Evolutionary conservation across 2,113 vertebrate species (phyloP).

Genomic region (Melanocharis versteri): DNA sequence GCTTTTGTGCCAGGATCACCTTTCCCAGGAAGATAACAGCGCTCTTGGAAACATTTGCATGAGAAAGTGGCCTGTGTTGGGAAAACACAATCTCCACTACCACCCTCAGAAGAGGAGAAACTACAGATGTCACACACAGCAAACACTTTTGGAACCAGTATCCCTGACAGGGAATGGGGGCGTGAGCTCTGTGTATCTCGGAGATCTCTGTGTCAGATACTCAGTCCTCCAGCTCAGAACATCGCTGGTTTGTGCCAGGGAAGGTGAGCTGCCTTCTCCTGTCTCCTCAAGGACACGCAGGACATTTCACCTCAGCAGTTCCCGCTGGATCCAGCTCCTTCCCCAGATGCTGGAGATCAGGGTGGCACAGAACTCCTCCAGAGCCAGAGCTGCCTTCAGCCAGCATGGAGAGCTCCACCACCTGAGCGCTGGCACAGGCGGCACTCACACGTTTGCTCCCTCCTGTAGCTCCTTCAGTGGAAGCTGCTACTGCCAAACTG

Average conservation of each 20-base stretch:
- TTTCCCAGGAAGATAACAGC: neutral
- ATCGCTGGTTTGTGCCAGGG: neutral
- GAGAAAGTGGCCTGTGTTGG: neutral
- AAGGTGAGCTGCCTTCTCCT: neutral
- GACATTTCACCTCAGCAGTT: neutral
- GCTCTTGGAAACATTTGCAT: neutral
- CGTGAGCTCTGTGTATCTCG: neutral
- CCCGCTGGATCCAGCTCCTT: neutral
- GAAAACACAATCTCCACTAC: neutral
- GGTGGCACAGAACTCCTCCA: neutral
- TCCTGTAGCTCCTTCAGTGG: neutral
- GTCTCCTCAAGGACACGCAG: neutral
- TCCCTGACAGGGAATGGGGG: neutral
- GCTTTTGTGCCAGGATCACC: neutral
- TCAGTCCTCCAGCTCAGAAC: neutral
- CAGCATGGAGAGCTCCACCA: neutral
- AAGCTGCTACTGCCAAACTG: neutral
- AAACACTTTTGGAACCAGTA: neutral
- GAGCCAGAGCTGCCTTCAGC: neutral
- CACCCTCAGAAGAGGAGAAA: neutral
- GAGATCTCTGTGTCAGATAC: neutral
- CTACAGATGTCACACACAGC: neutral
- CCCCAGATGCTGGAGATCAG: neutral
- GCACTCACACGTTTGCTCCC: neutral
- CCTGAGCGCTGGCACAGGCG: accelerated